These are phyloP conservation scores for Puma concolor DNA, from an alignment of 2,113 vertebrate genomes.

Conservation along the genomic window DNA sequence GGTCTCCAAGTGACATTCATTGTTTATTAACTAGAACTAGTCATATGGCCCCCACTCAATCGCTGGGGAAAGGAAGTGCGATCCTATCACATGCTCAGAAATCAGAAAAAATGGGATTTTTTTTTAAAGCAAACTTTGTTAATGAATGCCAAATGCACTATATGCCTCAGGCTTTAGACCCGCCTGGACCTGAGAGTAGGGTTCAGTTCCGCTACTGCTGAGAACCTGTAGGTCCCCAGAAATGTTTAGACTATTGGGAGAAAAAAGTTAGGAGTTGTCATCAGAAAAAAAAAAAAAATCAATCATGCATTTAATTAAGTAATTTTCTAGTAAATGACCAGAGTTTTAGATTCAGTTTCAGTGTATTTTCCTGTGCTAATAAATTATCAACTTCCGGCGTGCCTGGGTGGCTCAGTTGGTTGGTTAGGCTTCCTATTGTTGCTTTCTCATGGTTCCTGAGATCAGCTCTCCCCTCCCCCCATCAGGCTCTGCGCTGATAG, in stretches of 20 bases:
- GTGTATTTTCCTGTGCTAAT: not conserved
- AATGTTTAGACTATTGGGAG: not conserved
- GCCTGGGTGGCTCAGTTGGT: too few relatives aligned
- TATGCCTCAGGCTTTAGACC: not conserved
- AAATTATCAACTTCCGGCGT: not conserved
- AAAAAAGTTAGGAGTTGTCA: not conserved
- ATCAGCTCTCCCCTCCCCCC: too few relatives aligned
- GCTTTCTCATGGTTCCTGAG: too few relatives aligned
- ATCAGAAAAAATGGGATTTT: not conserved
- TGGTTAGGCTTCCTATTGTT: too few relatives aligned
- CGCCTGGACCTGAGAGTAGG: not conserved
- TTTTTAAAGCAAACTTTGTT: not conserved
- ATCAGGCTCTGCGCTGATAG: too few relatives aligned
- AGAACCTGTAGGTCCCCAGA: not conserved
- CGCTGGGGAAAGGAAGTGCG: not conserved
- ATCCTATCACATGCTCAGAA: not conserved
- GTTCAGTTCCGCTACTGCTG: not conserved
- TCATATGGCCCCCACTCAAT: not conserved
- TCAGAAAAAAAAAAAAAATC: not conserved
- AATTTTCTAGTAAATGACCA: constrained; percentile 18
- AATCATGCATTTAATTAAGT: not conserved
- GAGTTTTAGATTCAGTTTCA: constrained; percentile 13
- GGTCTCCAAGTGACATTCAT: not conserved
- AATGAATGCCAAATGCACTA: not conserved
- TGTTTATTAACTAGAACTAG: not conserved